Percentiles rank a stretch among this genome's conserved stretches.
phyloP scores from a whole-genome alignment of 2,797 vertebrate genomes.

The Neosilurus hyrtlii region DNA sequence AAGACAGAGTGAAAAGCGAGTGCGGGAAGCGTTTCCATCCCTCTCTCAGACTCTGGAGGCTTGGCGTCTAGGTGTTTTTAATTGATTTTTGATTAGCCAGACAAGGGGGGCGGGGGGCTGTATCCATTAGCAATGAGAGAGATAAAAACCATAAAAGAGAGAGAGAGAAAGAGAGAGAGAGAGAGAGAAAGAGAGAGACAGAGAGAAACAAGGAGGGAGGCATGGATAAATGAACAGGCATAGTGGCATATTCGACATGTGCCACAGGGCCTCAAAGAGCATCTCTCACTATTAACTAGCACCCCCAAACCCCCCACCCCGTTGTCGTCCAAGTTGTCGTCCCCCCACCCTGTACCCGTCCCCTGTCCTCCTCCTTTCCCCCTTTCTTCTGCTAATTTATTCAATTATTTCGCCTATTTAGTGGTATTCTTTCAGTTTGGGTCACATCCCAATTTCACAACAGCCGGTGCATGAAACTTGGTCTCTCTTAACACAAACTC shows the following conservation, averaged over 20 bases:
- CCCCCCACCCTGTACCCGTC: too few species aligned
- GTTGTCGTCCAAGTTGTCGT: too few species aligned
- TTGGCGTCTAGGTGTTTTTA: slow-evolving; percentile 83
- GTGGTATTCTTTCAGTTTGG: slow-evolving; percentile 55
- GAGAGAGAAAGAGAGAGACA: slow-evolving; percentile 31
- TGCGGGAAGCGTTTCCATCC: slow-evolving; percentile 78
- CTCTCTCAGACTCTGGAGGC: slow-evolving; percentile 78
- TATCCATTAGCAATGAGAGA: slow-evolving; percentile 79
- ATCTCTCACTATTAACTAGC: slow-evolving; percentile 57
- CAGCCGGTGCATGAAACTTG: slow-evolving; percentile 48
- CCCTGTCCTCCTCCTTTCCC: too few species aligned
- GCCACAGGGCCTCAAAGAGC: slow-evolving; percentile 56
- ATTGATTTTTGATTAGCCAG: slow-evolving; percentile 87
- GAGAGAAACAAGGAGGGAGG: slow-evolving; percentile 53
- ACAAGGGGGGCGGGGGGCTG: slow-evolving; percentile 60
- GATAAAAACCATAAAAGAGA: slow-evolving; percentile 63
- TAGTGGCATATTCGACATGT: slow-evolving; percentile 63
- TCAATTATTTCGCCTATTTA: slow-evolving; percentile 69
- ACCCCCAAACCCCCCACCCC: slow-evolving; percentile 27
- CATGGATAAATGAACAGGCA: slow-evolving; percentile 58
- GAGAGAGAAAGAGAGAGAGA: slow-evolving; percentile 55
- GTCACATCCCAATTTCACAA: slow-evolving; percentile 42
- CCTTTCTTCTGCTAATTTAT: slow-evolving; percentile 61
- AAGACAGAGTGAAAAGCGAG: slow-evolving; percentile 61
- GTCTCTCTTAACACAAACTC: slow-evolving; percentile 14